Evolutionary conservation across 2,113 vertebrate species (phyloP).

Genomic region (Aegotheles bennettii): DNA sequence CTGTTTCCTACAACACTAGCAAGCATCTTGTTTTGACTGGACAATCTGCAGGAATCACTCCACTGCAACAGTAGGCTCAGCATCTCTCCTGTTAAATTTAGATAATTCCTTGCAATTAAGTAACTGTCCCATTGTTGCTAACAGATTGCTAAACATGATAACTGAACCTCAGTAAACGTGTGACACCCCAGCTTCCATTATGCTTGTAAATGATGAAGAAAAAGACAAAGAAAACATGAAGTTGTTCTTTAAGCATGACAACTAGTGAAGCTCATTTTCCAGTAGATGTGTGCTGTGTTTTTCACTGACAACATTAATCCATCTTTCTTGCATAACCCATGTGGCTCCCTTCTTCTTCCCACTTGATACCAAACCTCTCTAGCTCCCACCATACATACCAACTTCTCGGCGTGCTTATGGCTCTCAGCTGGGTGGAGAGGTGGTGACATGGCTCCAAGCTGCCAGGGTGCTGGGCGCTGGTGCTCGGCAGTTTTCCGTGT

Average conservation of each 20-base stretch:
- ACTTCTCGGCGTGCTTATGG: neutral
- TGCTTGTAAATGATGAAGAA: neutral
- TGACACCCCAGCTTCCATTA: neutral
- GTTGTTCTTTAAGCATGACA: neutral
- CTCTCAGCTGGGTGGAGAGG: neutral
- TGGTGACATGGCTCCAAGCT: neutral
- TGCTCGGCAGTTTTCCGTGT: neutral
- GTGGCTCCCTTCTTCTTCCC: neutral
- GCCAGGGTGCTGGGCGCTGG: neutral
- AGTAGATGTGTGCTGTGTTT: neutral
- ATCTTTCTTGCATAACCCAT: neutral
- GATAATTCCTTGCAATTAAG: neutral
- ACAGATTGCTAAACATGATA: neutral
- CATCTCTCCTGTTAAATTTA: neutral
- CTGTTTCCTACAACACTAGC: neutral
- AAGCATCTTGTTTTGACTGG: neutral
- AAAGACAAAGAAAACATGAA: neutral
- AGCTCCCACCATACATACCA: neutral
- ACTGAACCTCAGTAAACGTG: neutral
- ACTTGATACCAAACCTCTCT: neutral
- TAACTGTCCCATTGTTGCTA: neutral
- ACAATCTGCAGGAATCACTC: neutral
- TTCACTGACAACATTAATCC: neutral
- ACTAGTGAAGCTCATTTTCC: neutral
- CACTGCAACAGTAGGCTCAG: neutral